These are phyloP conservation scores for Opisthograptis luteolata DNA, from an alignment of 2,888 invertebrate genomes.

Conservation along the genomic window DNA sequence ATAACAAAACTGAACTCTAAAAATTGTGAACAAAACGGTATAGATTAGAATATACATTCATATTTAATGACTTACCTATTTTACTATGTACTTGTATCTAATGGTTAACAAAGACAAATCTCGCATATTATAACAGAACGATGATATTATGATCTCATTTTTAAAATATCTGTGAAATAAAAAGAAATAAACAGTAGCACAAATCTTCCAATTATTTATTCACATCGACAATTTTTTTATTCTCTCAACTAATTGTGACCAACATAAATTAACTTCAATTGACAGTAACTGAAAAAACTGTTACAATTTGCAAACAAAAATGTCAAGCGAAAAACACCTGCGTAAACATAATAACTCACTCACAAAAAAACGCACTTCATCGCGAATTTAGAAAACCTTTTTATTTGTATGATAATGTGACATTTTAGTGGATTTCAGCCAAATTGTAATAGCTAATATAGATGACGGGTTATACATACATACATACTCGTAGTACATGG, in stretches of 20 bases:
- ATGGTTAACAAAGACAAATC: no score
- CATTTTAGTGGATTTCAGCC: conserved; percentile 51
- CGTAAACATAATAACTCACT: conserved; percentile 7
- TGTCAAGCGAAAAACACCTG: conserved; percentile 23
- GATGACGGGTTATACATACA: no score
- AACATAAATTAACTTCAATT: neutral
- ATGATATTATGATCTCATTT: no score
- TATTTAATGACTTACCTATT: no score
- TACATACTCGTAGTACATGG: no score
- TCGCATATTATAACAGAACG: no score
- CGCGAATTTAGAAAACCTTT: conserved; percentile 22
- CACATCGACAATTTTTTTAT: neutral
- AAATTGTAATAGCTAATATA: conserved; percentile 48
- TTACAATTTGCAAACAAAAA: conserved; percentile 13
- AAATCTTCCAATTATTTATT: neutral
- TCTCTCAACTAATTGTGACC: neutral
- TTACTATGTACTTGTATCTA: no score
- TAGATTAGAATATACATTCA: no score
- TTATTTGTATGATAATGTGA: conserved; percentile 37
- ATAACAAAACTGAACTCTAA: no score
- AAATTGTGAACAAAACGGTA: no score
- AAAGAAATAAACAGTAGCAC: no score
- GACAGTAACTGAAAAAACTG: neutral
- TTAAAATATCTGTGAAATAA: no score
- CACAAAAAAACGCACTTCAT: conserved; percentile 6